Percentiles rank a stretch among this genome's conserved stretches.
These are phyloP conservation scores for Drosophila kurseongensis DNA, from an alignment of 1,140 invertebrate species.

Conservation along the genomic window DNA sequence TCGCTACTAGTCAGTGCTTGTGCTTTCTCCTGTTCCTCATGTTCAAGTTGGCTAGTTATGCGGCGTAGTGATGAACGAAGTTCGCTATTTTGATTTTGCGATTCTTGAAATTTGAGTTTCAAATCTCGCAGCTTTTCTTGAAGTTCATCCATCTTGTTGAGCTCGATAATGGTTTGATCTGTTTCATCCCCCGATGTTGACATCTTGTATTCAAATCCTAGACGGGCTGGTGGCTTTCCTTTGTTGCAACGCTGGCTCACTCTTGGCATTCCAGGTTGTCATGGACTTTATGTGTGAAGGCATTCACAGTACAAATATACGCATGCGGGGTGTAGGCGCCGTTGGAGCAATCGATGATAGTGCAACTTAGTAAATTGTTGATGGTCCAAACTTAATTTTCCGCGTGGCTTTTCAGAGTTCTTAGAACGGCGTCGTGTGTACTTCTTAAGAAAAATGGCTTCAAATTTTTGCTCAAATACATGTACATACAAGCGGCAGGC, in stretches of 20 bases:
- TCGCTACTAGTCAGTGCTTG: background rate
- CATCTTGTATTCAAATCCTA: background rate
- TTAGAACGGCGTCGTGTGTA: background rate
- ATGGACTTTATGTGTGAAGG: too few species aligned
- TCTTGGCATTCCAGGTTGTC: background rate
- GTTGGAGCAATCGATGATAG: too few species aligned
- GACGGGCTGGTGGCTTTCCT: background rate
- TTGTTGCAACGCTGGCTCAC: background rate
- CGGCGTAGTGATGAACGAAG: background rate
- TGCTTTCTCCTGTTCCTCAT: background rate
- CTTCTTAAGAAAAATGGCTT: background rate
- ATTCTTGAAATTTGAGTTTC: background rate
- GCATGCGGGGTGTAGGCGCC: too few species aligned
- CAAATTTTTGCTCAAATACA: too few species aligned
- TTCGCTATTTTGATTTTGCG: background rate
- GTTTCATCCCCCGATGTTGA: background rate
- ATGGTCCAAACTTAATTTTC: background rate
- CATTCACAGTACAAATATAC: too few species aligned
- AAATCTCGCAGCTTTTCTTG: background rate
- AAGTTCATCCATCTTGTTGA: background rate
- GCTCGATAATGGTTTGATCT: background rate
- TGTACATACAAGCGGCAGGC: too few species aligned
- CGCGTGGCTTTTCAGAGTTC: background rate
- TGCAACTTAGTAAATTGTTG: too few species aligned
- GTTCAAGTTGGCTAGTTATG: background rate